Conservation (phyloP, 2,797 vertebrate genomes). For the Sebastes oblongus region DNA sequence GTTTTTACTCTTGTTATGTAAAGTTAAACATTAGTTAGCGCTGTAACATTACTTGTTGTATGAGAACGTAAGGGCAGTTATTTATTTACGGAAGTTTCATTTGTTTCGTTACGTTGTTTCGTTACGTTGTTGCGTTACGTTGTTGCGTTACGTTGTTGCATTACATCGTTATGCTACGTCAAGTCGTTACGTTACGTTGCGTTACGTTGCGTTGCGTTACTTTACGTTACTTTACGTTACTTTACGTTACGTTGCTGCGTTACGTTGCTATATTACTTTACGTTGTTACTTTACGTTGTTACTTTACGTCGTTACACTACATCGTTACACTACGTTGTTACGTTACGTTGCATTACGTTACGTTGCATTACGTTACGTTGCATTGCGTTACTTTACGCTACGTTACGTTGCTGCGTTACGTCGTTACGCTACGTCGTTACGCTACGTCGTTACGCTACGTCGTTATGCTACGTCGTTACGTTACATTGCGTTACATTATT, state of each 20-base stretch:
- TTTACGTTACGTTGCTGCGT: background rate
- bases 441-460: background rate
- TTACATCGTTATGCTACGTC: too few species aligned
- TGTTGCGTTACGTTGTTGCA: rapidly evolving
- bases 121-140: too few species aligned
- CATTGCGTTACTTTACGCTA: too few species aligned
- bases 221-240: background rate
- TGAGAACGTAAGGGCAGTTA: too few species aligned
- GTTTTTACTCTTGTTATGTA: background rate
- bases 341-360: background rate
- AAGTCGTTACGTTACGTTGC: too few species aligned
- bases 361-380: too few species aligned
- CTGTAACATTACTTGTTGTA: background rate
- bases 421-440: background rate
- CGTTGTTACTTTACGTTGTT: too few species aligned
- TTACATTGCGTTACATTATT: too few species aligned
- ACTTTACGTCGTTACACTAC: background rate
- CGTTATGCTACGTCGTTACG: too few species aligned
- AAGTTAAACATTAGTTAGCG: background rate
- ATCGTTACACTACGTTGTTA: background rate
- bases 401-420: background rate
- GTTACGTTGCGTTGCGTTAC: rapidly evolving
- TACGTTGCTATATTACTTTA: background rate
- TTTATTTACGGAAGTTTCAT: too few species aligned
- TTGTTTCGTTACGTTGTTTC: too few species aligned